Conservation (phyloP, 2,113 vertebrate genomes). For the Callocephalon fimbriatum region DNA sequence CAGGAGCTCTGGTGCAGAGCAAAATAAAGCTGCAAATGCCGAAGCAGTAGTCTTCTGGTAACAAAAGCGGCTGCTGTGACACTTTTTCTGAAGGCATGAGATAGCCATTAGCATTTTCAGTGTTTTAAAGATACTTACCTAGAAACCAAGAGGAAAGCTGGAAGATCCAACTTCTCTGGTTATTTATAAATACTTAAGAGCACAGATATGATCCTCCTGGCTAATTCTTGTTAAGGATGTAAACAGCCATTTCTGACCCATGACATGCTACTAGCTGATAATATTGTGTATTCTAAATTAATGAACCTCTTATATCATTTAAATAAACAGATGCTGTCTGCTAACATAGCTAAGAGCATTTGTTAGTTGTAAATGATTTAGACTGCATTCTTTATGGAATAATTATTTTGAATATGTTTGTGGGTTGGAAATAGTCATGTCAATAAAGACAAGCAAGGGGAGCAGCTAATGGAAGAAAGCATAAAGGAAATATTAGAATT, state of each 20-base stretch:
- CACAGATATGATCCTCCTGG: not conserved
- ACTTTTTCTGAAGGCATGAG: not conserved
- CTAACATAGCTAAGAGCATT: not conserved
- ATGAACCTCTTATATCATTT: not conserved
- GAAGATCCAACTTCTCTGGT: not conserved
- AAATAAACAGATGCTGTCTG: constrained; percentile 3
- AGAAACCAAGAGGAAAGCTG: not conserved
- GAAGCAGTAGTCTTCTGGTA: not conserved
- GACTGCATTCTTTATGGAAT: not conserved
- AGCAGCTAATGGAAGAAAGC: not conserved
- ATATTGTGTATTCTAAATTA: not conserved
- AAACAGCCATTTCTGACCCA: not conserved
- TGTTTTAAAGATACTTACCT: not conserved
- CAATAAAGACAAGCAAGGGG: not conserved
- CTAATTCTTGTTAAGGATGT: not conserved
- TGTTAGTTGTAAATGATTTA: constrained; percentile 31
- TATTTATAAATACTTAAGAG: not conserved
- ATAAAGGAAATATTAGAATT: not conserved
- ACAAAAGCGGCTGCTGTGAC: not conserved
- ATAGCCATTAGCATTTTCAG: not conserved
- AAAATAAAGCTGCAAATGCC: not conserved
- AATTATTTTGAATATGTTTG: not conserved
- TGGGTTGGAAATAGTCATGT: not conserved
- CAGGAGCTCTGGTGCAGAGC: not conserved
- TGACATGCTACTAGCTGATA: not conserved